Evolutionary conservation across 2,888 invertebrate genomes (phyloP).

Genomic region (Patella depressa): DNA sequence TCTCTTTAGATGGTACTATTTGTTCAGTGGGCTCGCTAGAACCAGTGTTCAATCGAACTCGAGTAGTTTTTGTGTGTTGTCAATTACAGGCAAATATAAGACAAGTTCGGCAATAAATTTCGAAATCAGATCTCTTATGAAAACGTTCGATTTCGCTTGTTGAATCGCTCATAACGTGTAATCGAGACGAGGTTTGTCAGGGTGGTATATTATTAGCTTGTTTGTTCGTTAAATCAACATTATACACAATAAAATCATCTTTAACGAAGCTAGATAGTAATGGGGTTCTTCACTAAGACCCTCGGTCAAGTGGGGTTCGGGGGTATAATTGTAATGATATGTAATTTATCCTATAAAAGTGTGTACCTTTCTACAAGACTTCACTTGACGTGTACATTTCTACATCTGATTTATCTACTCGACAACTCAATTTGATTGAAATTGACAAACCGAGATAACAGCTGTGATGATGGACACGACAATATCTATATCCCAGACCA

Average conservation of each 20-base stretch:
- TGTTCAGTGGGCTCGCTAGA: conserved; percentile 3
- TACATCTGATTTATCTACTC: no score
- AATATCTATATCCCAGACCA: background rate
- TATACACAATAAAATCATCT: no score
- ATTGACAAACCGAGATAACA: conserved; percentile 10
- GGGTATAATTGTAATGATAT: background rate
- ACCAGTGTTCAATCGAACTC: background rate
- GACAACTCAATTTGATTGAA: conserved; percentile 7
- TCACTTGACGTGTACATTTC: no score
- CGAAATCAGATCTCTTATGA: conserved; percentile 4
- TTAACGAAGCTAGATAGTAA: no score
- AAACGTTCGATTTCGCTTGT: conserved; percentile 10
- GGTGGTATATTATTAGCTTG: background rate
- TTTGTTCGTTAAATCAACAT: no score
- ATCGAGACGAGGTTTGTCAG: background rate
- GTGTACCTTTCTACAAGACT: conserved; percentile 6
- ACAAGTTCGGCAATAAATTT: conserved; percentile 5
- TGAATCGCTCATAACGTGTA: conserved; percentile 5
- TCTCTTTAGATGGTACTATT: conserved; percentile 7
- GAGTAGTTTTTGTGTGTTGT: conserved; percentile 3
- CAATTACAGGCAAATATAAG: conserved; percentile 13
- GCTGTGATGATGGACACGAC: background rate
- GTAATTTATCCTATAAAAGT: conserved; percentile 13
- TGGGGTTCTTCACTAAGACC: no score
- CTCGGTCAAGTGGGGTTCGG: conserved; percentile 2